Conservation (phyloP, 2,113 vertebrate genomes). For the Microcebus lehilahytsara region DNA sequence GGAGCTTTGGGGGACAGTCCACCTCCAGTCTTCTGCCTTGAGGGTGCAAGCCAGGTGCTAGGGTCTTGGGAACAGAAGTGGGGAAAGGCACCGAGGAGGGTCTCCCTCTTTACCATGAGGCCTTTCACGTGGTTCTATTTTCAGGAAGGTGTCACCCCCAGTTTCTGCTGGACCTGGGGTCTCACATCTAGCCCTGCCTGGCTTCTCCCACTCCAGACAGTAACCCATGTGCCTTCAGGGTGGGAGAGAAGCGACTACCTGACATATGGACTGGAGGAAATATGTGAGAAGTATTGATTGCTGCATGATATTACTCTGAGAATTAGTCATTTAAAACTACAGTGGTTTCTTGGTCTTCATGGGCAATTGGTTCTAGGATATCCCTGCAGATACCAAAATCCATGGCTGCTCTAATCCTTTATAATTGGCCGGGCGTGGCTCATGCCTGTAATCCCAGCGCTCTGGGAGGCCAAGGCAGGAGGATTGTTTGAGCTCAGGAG, state of each 20-base stretch:
- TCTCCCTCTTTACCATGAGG: background rate
- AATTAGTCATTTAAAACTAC: background rate
- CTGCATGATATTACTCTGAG: background rate
- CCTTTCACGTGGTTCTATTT: background rate
- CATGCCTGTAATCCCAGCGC: too few species aligned
- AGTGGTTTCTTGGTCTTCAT: background rate
- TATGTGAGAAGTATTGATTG: background rate
- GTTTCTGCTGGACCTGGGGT: background rate
- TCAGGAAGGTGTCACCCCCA: background rate
- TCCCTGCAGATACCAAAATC: background rate
- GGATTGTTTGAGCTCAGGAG: too few species aligned
- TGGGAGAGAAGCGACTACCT: background rate
- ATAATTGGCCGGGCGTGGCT: background rate
- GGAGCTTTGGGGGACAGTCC: background rate
- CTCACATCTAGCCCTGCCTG: too few species aligned
- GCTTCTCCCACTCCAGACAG: background rate
- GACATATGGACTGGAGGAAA: background rate
- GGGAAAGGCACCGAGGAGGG: background rate
- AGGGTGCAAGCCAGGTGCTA: background rate
- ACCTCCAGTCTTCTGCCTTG: background rate
- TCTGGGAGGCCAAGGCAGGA: too few species aligned
- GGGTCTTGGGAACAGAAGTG: background rate
- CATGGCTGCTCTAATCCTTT: background rate
- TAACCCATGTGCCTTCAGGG: background rate
- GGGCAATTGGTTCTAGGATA: background rate